Percentiles rank a stretch among this genome's conserved stretches.
Conservation (phyloP, 2,888 invertebrate genomes). For the Nomada ruficornis region DNA sequence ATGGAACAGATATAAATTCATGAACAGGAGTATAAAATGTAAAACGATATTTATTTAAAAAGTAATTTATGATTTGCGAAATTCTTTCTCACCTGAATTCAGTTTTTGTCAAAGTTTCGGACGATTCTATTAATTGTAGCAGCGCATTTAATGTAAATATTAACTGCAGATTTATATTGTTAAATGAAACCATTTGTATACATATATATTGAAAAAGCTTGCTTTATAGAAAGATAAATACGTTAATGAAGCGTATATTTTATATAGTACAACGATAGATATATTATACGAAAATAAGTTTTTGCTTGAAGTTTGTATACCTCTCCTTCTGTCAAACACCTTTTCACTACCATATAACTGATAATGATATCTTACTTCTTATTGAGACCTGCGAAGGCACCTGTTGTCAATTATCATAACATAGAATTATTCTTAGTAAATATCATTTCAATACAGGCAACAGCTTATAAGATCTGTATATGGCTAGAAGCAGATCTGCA, state of each 20-base stretch:
- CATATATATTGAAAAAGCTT: not conserved
- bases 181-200: slow-evolving; percentile 54
- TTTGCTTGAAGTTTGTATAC: slow-evolving; percentile 22
- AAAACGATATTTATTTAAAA: not conserved
- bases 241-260: not conserved
- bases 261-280: slow-evolving; percentile 9
- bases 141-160: slow-evolving; percentile 41
- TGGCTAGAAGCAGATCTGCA: slow-evolving; percentile 33
- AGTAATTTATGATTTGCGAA: not conserved
- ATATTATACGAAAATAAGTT: slow-evolving; percentile 11
- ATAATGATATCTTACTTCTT: slow-evolving; percentile 60
- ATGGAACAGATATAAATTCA: slow-evolving; percentile 12
- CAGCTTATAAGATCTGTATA: slow-evolving; percentile 56
- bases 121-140: slow-evolving; percentile 41
- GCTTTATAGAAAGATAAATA: not conserved
- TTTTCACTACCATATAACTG: slow-evolving; percentile 58
- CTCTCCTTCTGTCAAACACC: slow-evolving; percentile 46
- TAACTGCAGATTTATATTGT: slow-evolving; percentile 30
- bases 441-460: slow-evolving; percentile 76
- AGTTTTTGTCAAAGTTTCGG: slow-evolving; percentile 21
- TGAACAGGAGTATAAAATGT: not conserved
- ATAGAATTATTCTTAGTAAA: slow-evolving; percentile 77
- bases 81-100: slow-evolving; percentile 53
- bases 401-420: slow-evolving; percentile 80
- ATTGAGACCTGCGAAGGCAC: slow-evolving; percentile 77